phyloP scores from a whole-genome alignment of 2,888 invertebrate genomes.

The Druceiella hillmani region DNA sequence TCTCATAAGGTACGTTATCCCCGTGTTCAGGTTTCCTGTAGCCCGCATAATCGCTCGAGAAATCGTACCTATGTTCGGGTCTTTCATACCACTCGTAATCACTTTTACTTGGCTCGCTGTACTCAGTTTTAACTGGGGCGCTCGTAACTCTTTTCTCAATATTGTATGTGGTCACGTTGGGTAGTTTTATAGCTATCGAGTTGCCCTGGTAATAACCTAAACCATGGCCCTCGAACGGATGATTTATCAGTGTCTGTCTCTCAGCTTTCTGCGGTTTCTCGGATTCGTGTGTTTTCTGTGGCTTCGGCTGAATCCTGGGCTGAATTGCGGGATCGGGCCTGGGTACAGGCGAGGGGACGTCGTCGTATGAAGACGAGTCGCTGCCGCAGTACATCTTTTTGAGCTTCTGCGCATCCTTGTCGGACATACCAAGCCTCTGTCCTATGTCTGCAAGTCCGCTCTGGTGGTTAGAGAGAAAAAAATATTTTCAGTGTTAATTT shows the following conservation, averaged over 20 bases:
- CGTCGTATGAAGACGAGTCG: constrained; percentile 29
- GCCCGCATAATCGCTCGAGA: too few species aligned
- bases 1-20: too few species aligned
- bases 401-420: constrained; percentile 52
- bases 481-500: not conserved
- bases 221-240: constrained; percentile 44
- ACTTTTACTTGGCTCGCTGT: too few species aligned
- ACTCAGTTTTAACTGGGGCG: too few species aligned
- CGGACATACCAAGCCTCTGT: constrained; percentile 52
- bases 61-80: too few species aligned
- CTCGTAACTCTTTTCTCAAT: too few species aligned
- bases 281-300: constrained; percentile 30
- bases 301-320: too few species aligned
- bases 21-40: too few species aligned
- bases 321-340: too few species aligned
- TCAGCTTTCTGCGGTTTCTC: constrained; percentile 24
- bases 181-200: constrained; percentile 44
- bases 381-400: constrained; percentile 54
- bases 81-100: too few species aligned
- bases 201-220: constrained; percentile 50
- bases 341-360: too few species aligned
- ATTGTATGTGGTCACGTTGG: too few species aligned
- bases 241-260: constrained; percentile 35
- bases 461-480: constrained; percentile 26
- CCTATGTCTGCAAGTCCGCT: constrained; percentile 48